phyloP scores from a whole-genome alignment of 2,113 vertebrate species.

The Strix uralensis region DNA sequence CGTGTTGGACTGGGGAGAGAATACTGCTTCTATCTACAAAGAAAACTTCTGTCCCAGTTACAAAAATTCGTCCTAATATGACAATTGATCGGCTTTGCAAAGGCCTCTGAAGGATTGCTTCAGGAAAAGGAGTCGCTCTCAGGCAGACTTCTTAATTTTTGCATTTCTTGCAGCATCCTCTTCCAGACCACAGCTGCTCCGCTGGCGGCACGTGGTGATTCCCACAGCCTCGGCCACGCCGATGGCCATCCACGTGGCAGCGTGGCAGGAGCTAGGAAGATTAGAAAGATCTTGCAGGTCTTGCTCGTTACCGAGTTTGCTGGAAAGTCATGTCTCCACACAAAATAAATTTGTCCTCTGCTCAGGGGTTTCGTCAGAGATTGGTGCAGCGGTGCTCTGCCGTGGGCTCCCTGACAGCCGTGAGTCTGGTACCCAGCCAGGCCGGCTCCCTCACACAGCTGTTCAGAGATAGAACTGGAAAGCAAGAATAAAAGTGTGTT shows the following conservation, averaged over 20 bases:
- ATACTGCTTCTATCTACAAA: background rate
- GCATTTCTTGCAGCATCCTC: background rate
- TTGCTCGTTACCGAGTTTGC: accelerated
- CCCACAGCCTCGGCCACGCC: accelerated
- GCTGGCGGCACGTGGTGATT: accelerated
- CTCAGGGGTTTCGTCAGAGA: background rate
- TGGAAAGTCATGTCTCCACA: background rate
- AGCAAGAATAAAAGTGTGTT: background rate
- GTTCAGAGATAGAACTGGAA: background rate
- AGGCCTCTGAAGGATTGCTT: background rate
- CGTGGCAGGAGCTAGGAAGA: accelerated
- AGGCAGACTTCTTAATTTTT: background rate
- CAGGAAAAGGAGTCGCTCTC: background rate
- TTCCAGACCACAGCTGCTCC: background rate
- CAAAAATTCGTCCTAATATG: accelerated
- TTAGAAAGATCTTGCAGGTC: background rate
- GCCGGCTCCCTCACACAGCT: background rate
- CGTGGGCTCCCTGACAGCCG: background rate
- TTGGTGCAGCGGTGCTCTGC: background rate
- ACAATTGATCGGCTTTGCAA: background rate
- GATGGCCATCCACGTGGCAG: background rate
- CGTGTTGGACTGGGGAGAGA: background rate
- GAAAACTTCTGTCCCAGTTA: background rate
- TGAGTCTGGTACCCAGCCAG: background rate
- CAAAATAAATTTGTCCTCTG: background rate